These are phyloP conservation scores for Nyleta sp. DNA, from an alignment of 2,888 invertebrate species.

Conservation along the genomic window DNA sequence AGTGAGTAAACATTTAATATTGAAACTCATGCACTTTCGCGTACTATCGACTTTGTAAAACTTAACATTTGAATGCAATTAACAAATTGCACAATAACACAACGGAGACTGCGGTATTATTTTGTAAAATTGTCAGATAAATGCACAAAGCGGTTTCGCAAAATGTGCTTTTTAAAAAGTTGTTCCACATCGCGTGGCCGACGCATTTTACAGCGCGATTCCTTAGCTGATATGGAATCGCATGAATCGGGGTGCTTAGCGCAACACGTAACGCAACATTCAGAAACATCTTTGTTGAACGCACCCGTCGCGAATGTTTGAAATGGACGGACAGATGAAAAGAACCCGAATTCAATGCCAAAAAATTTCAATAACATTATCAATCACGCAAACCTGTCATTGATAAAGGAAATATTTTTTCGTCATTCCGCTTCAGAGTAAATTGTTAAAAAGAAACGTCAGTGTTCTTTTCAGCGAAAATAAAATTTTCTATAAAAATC, in stretches of 20 bases:
- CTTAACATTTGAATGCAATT: slow-evolving; percentile 3
- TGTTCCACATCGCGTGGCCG: slow-evolving; percentile 23
- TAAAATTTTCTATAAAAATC: too few relatives aligned
- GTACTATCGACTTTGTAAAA: not conserved
- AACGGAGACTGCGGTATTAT: slow-evolving; percentile 9
- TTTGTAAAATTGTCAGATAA: slow-evolving; percentile 22
- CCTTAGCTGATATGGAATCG: slow-evolving; percentile 22
- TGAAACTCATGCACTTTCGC: not conserved
- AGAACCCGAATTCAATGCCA: slow-evolving; percentile 4
- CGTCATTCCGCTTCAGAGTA: too few relatives aligned
- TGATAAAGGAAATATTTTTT: not conserved
- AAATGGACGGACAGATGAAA: slow-evolving; percentile 19
- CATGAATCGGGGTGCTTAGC: slow-evolving; percentile 44
- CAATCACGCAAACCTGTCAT: not conserved
- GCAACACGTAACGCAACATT: slow-evolving; percentile 36
- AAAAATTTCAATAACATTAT: slow-evolving; percentile 17
- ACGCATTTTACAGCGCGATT: slow-evolving; percentile 27
- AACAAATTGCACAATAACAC: slow-evolving; percentile 5
- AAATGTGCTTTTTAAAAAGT: slow-evolving; percentile 11
- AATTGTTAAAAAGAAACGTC: too few relatives aligned
- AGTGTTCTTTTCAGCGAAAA: too few relatives aligned
- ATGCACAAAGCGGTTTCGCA: slow-evolving; percentile 15
- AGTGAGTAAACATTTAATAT: slow-evolving; percentile 14
- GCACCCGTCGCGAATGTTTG: not conserved
- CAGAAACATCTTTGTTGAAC: slow-evolving; percentile 22